Conservation (phyloP, 2,797 vertebrate genomes). For the Microctenopoma steveboyesi region DNA sequence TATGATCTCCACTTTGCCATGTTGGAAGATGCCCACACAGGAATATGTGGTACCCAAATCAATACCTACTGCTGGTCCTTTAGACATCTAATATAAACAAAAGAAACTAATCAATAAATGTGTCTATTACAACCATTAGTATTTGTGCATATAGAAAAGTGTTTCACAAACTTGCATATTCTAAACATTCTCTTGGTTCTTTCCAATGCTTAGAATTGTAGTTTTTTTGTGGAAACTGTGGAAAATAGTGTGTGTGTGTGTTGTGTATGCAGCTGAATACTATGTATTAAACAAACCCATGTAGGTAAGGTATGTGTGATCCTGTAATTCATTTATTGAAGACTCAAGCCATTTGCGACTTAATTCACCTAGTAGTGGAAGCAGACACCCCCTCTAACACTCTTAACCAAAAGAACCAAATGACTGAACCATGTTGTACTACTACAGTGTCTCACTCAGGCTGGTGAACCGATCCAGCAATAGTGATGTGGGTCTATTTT, state of each 20-base stretch:
- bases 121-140: not conserved
- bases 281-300: not conserved
- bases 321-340: slow-evolving; percentile 14
- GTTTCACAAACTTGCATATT: not conserved
- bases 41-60: slow-evolving; percentile 88
- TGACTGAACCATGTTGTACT: slow-evolving; percentile 9
- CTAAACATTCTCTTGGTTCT: not conserved
- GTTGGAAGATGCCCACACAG: slow-evolving; percentile 88
- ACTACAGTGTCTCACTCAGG: slow-evolving; percentile 41
- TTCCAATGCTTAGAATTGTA: not conserved
- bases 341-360: slow-evolving; percentile 18
- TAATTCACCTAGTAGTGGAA: slow-evolving; percentile 4
- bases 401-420: slow-evolving; percentile 16
- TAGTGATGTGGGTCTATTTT: slow-evolving; percentile 62
- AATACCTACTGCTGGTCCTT: slow-evolving; percentile 87
- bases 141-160: not conserved
- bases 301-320: not conserved
- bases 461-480: slow-evolving; percentile 42
- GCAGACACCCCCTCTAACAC: slow-evolving; percentile 23
- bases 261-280: not conserved
- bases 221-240: not conserved
- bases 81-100: slow-evolving; percentile 79
- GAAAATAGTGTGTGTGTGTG: not conserved
- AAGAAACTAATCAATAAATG: not conserved
- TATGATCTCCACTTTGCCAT: slow-evolving; percentile 88